Evolutionary conservation across 2,888 invertebrate species (phyloP).

Genomic region (Hemithea aestivaria): DNA sequence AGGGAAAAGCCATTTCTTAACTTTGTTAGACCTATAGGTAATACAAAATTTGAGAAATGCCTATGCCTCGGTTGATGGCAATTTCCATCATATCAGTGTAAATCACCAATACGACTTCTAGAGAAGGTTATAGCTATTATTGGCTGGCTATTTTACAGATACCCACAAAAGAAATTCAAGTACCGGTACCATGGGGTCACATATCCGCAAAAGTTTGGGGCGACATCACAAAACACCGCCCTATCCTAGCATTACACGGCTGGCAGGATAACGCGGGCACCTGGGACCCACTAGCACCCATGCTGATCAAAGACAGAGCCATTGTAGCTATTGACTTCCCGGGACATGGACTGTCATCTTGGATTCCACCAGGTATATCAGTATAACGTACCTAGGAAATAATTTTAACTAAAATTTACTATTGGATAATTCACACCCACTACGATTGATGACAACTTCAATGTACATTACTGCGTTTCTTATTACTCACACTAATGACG

Average conservation of each 20-base stretch:
- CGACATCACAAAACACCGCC: slow-evolving; percentile 74
- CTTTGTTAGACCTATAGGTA: no score
- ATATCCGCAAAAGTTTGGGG: slow-evolving; percentile 86
- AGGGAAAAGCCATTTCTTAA: no score
- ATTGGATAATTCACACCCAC: no score
- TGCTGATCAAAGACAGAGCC: slow-evolving; percentile 64
- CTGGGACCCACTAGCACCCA: slow-evolving; percentile 84
- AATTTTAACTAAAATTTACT: no score
- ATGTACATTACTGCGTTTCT: no score
- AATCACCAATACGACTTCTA: no score
- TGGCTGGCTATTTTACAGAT: slow-evolving; percentile 36
- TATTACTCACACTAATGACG: no score
- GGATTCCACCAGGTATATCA: slow-evolving; percentile 82
- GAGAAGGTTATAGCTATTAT: background rate
- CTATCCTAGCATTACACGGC: slow-evolving; percentile 86
- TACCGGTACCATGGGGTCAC: slow-evolving; percentile 84
- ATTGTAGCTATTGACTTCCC: slow-evolving; percentile 83
- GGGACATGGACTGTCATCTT: slow-evolving; percentile 85
- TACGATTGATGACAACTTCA: no score
- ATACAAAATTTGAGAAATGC: no score
- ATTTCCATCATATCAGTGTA: background rate
- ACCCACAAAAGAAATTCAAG: slow-evolving; percentile 81
- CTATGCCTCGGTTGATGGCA: no score
- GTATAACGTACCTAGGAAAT: no score
- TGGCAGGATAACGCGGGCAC: slow-evolving; percentile 91